Conservation (phyloP, 2,113 vertebrate genomes). For the Rhinogobius similis region DNA sequence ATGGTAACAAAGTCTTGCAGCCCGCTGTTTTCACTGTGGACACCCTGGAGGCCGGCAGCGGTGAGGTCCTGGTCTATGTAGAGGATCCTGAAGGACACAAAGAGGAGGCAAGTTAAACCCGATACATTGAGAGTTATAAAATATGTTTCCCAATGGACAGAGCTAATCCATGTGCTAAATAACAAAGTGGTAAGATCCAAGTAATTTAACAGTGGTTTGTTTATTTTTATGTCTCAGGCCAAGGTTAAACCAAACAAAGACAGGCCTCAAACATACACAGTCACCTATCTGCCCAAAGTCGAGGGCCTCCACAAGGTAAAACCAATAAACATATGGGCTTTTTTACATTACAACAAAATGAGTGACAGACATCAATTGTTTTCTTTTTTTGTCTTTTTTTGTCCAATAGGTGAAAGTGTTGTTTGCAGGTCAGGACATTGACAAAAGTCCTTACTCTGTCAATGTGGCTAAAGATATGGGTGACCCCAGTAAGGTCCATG, state of each 20-base stretch:
- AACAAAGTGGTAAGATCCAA: background rate
- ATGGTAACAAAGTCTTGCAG: slow-evolving; percentile 90
- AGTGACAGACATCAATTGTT: background rate
- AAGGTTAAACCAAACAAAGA: slow-evolving; percentile 92
- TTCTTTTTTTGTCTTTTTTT: slow-evolving; percentile 5
- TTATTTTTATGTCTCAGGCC: slow-evolving; percentile 74
- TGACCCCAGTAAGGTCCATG: slow-evolving; percentile 90
- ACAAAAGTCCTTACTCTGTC: slow-evolving; percentile 91
- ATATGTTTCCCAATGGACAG: background rate
- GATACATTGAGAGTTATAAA: background rate
- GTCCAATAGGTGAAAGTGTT: slow-evolving; percentile 89
- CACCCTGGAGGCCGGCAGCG: slow-evolving; percentile 85
- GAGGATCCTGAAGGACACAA: slow-evolving; percentile 96
- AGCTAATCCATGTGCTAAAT: background rate
- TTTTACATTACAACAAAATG: background rate
- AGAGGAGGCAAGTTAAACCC: slow-evolving; percentile 82
- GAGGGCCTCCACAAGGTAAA: slow-evolving; percentile 92
- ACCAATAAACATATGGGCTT: background rate
- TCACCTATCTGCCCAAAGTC: slow-evolving; percentile 92
- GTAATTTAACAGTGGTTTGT: slow-evolving; percentile 2
- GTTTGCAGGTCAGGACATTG: slow-evolving; percentile 94
- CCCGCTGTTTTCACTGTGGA: slow-evolving; percentile 92
- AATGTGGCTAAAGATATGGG: slow-evolving; percentile 87
- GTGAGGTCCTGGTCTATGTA: slow-evolving; percentile 92
- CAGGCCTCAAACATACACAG: slow-evolving; percentile 87